Conservation (phyloP, 2,888 invertebrate genomes). For the Pammene fasciana region DNA sequence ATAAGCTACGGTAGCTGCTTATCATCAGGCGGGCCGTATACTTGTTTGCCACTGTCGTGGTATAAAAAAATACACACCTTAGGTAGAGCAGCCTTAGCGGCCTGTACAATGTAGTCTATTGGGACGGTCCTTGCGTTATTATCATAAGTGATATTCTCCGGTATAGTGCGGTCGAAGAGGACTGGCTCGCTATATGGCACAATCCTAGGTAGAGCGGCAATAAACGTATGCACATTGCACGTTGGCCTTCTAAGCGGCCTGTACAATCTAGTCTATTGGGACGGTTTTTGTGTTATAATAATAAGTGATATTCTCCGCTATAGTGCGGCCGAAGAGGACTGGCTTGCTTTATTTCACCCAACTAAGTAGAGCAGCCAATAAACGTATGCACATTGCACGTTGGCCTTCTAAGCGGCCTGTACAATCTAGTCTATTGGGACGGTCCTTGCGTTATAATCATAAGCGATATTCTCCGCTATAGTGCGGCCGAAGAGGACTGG, state of each 20-base stretch:
- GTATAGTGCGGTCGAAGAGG: slow-evolving; percentile 75
- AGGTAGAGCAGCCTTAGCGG: slow-evolving; percentile 85
- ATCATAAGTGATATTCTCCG: too few relatives aligned
- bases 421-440: not conserved
- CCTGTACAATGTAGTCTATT: not conserved
- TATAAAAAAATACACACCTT: slow-evolving; percentile 75
- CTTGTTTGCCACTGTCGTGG: too few relatives aligned
- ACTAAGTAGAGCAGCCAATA: slow-evolving; percentile 83
- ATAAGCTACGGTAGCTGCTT: too few relatives aligned
- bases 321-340: slow-evolving; percentile 91
- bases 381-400: too few relatives aligned
- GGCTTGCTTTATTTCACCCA: slow-evolving; percentile 84
- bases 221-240: slow-evolving; percentile 91
- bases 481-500: slow-evolving; percentile 49
- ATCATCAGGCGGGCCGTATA: too few relatives aligned
- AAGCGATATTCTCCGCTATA: too few relatives aligned
- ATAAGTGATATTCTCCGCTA: slow-evolving; percentile 94
- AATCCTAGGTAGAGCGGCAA: slow-evolving; percentile 86
- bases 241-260: slow-evolving; percentile 89
- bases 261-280: slow-evolving; percentile 88
- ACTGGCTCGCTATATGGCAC: too few relatives aligned
- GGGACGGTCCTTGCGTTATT: slow-evolving; percentile 84
- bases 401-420: too few relatives aligned
- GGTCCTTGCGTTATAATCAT: slow-evolving; percentile 87
- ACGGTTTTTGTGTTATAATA: slow-evolving; percentile 89